Base-by-base conservation (phyloP, 2,888 invertebrate genomes). In the Calameuta filiformis region DNA sequence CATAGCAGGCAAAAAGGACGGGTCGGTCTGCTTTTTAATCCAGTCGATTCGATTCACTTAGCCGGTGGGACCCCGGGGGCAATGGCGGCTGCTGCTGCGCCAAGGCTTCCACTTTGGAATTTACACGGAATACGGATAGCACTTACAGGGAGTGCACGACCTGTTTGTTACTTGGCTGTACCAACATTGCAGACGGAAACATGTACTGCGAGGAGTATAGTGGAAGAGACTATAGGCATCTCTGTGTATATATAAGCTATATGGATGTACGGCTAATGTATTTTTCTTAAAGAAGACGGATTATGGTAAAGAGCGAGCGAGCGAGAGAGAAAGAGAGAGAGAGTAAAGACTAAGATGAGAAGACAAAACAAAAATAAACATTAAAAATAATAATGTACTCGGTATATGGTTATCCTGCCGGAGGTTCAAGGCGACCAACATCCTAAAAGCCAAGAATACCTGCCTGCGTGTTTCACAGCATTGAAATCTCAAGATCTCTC, bases 341-440 rank as follows among this genome's bases (percentile, higher is more conserved):
- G 40, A 40, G 40, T 23, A 2, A 15, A 40, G 56, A 56, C 56
- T 56, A 56, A 9, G 56, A 56, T 9, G 56, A 56, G 23, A 23
- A 23, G 56, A 35, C 40, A 56, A 31, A 15, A 40, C n/a, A 75
- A 73, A 15, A 73, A 33, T 73, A 73, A 76, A 23, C 11, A 33
- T 23, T 35, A n/a, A 73, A 40, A 35, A 34, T 68, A 34, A 11
- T 12, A 69, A 35, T 76, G 69, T n/a, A 68, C 31, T 35, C 40
- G 75, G 56, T 56, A 75, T 75, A 75, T 73, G 56, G 56, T 23
- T 75, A 75, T 78, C 35, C 76, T 73, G 68, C 11, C 23, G 34
- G 76, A 73, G 78, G 75, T 78, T 78, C 78, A 78, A 78, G 78
- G 78, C 78, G 68, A 78, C 75, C 78, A 76, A 75, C 76, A 33